phyloP scores from a whole-genome alignment of 2,888 invertebrate genomes.

The Cantharis lateralis region DNA sequence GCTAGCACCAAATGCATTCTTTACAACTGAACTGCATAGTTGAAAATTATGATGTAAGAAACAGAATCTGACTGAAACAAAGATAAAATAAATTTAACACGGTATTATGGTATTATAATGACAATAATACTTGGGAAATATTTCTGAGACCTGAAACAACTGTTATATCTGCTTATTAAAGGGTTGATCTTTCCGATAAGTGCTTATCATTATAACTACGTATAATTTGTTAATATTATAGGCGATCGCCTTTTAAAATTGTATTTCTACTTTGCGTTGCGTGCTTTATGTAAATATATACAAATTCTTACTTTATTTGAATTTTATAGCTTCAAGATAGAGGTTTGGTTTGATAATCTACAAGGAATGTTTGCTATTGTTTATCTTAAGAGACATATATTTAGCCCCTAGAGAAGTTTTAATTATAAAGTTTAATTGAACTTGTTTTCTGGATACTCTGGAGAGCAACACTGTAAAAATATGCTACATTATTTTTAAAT shows the following conservation, averaged over 20 bases:
- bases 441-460: neutral
- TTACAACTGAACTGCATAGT: too few relatives aligned
- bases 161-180: neutral
- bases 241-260: neutral
- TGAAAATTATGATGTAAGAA: too few relatives aligned
- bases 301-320: neutral
- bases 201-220: neutral
- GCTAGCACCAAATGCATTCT: too few relatives aligned
- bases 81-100: too few relatives aligned
- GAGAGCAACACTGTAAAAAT: neutral
- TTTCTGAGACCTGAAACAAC: neutral
- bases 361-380: neutral
- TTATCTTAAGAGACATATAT: neutral
- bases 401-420: neutral
- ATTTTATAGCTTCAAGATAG: neutral
- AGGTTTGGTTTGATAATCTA: neutral
- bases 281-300: neutral
- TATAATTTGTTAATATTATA: neutral
- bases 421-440: neutral
- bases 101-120: too few relatives aligned
- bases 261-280: neutral
- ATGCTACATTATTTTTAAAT: neutral
- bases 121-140: too few relatives aligned
- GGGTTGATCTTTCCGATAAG: neutral
- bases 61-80: neutral